phyloP scores from a whole-genome alignment of 2,113 vertebrate genomes.

The Nyctereutes procyonoides region DNA sequence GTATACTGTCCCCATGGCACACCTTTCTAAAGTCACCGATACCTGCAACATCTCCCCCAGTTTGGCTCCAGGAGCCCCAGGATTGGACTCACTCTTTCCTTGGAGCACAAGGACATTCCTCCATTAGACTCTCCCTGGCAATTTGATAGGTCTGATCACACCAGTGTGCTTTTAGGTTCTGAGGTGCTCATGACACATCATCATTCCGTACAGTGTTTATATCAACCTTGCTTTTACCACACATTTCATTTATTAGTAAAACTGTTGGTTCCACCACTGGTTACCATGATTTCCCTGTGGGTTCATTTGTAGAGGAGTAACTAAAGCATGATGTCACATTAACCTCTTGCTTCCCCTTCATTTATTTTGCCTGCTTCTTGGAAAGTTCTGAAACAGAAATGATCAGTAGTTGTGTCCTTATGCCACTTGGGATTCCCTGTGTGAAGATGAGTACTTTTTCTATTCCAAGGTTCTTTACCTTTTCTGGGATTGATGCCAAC shows the following conservation, averaged over 20 bases:
- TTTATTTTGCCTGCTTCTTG: slow-evolving; percentile 31
- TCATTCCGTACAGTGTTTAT: not conserved
- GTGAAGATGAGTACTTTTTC: not conserved
- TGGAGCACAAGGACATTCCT: not conserved
- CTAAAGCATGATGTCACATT: not conserved
- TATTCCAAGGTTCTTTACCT: not conserved
- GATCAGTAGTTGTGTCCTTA: not conserved
- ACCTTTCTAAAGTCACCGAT: not conserved
- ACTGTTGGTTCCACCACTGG: not conserved
- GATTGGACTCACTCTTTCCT: not conserved
- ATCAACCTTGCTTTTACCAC: not conserved
- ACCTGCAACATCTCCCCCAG: not conserved
- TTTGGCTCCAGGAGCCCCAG: not conserved
- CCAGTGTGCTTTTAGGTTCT: not conserved
- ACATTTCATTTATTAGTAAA: not conserved
- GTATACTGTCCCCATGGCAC: not conserved
- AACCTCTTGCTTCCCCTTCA: not conserved
- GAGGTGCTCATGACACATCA: not conserved
- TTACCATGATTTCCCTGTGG: not conserved
- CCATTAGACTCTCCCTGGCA: not conserved
- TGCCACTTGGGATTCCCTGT: not conserved
- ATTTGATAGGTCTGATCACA: not conserved
- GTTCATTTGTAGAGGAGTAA: slow-evolving; percentile 7
- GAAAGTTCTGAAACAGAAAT: slow-evolving; percentile 9
- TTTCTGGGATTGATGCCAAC: not conserved